Conservation (phyloP, 2,888 invertebrate genomes). For the Nomada lathburiana region DNA sequence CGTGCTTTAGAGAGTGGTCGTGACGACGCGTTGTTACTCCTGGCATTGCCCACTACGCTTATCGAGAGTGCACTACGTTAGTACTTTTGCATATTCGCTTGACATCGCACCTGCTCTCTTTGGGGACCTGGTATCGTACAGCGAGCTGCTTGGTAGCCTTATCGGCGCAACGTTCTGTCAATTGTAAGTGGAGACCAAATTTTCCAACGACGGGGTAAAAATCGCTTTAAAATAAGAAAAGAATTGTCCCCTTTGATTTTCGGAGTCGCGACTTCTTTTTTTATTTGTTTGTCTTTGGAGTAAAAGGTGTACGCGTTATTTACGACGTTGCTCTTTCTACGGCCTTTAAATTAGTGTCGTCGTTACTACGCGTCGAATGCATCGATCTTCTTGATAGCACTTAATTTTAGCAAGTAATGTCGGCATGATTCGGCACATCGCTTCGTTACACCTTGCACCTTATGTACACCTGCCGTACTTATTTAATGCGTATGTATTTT, state of each 20-base stretch:
- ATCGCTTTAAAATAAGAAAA: neutral
- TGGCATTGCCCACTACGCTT: slow-evolving; percentile 21
- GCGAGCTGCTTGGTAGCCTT: slow-evolving; percentile 29
- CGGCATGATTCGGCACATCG: too few relatives aligned
- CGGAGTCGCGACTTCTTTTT: neutral
- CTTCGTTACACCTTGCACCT: neutral
- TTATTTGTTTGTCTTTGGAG: too few relatives aligned
- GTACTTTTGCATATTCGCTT: slow-evolving; percentile 18
- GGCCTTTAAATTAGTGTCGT: neutral
- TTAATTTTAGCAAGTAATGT: neutral
- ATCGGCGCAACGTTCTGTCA: slow-evolving; percentile 31
- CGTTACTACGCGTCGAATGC: neutral
- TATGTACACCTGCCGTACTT: too few relatives aligned
- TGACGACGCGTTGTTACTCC: slow-evolving; percentile 32
- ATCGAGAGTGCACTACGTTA: slow-evolving; percentile 49
- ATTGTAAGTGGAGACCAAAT: slow-evolving; percentile 39
- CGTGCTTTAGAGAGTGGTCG: slow-evolving; percentile 29
- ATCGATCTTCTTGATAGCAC: slow-evolving; percentile 12
- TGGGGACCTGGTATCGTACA: slow-evolving; percentile 29
- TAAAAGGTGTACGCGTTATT: neutral
- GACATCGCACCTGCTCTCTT: slow-evolving; percentile 30
- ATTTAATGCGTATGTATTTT: too few relatives aligned
- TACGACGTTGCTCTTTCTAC: neutral
- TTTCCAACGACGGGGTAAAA: neutral
- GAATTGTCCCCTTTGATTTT: neutral